Conservation (phyloP, 2,797 vertebrate genomes). For the Poecilia picta region DNA sequence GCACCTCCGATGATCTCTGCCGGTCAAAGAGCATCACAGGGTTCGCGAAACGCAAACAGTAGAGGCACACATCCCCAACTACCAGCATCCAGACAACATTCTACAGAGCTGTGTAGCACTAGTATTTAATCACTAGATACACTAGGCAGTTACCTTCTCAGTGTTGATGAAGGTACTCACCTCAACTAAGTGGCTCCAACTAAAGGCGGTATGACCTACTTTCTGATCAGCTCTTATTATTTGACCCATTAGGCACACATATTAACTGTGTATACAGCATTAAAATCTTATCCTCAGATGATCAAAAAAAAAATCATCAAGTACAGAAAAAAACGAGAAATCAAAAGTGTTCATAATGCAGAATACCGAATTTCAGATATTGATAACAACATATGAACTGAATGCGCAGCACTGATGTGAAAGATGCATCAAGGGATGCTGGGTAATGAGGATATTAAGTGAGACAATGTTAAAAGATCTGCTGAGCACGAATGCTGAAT, state of each 20-base stretch:
- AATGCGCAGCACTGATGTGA: conserved; percentile 69
- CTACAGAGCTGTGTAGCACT: conserved; percentile 7
- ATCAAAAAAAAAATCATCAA: not conserved
- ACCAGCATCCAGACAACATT: not conserved
- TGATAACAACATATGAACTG: conserved; percentile 60
- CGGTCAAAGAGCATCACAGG: not conserved
- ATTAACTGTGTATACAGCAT: not conserved
- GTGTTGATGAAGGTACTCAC: not conserved
- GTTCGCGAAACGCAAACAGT: not conserved
- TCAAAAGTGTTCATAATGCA: not conserved
- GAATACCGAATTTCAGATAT: not conserved
- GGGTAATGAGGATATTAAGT: conserved; percentile 9
- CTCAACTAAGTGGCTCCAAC: not conserved
- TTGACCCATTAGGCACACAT: not conserved
- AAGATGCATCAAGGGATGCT: conserved; percentile 44
- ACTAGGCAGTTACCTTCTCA: not conserved
- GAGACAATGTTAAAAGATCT: conserved; percentile 8
- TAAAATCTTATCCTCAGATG: not conserved
- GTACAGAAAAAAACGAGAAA: not conserved
- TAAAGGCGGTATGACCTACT: not conserved
- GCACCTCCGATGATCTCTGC: not conserved
- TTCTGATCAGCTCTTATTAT: not conserved
- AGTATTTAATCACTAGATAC: conserved; percentile 12
- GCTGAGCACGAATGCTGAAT: conserved; percentile 34
- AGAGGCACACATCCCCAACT: not conserved